phyloP scores from a whole-genome alignment of 92 coral and sea anemone genomes.

The Phenganax subtilis region DNA sequence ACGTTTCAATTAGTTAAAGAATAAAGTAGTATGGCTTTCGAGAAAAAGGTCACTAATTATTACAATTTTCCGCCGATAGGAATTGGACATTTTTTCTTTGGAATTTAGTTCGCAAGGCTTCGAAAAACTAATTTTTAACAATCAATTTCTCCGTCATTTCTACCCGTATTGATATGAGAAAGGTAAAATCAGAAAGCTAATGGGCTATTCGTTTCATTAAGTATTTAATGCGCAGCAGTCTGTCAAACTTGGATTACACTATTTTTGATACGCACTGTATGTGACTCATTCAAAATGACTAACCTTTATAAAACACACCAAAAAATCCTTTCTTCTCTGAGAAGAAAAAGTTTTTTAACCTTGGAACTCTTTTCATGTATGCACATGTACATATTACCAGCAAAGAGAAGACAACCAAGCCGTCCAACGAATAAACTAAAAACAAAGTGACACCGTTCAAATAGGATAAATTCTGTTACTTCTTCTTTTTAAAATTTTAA shows the following conservation, averaged over 20 bases:
- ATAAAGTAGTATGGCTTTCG: no score
- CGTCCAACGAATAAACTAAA: slow-evolving; percentile 93
- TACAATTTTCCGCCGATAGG: no score
- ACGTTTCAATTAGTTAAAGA: no score
- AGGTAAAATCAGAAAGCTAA: background rate
- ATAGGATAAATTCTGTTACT: background rate
- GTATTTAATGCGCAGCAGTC: background rate
- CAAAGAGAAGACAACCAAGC: slow-evolving; percentile 80
- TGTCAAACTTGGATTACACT: no score
- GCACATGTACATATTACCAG: slow-evolving; percentile 91
- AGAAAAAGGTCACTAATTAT: no score
- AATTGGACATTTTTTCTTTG: no score
- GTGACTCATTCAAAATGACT: background rate
- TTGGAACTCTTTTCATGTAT: slow-evolving; percentile 89
- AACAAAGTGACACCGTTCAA: background rate
- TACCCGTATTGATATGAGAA: no score
- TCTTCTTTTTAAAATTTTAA: no score
- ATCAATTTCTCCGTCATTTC: no score
- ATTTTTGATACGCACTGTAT: no score
- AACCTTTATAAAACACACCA: slow-evolving; percentile 98
- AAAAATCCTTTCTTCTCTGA: slow-evolving; percentile 98
- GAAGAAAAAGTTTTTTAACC: slow-evolving; percentile 83
- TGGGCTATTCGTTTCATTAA: background rate
- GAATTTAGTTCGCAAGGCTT: no score
- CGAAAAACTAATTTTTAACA: no score